Evolutionary conservation across 64 coral and sea anemone genomes (phyloP).

Genomic region (Cladopsammia gracilis): DNA sequence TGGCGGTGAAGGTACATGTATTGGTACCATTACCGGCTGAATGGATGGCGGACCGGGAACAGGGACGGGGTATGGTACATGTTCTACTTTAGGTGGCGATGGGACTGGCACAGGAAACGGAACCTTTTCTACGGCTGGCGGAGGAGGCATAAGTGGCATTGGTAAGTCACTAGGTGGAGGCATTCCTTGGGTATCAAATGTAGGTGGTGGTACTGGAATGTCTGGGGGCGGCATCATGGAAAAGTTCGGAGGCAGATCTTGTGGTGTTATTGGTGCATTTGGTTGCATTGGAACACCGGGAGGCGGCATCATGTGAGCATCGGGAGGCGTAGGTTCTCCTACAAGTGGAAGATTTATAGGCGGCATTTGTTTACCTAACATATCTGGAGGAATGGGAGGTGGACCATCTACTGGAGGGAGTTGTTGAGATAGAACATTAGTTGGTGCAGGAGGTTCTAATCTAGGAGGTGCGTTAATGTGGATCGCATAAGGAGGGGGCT

Average conservation of each 20-base stretch:
- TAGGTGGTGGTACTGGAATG: neutral
- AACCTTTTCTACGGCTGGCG: conserved; percentile 30
- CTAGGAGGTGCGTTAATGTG: conserved; percentile 36
- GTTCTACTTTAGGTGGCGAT: conserved; percentile 37
- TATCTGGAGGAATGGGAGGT: neutral
- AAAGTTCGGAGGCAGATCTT: neutral
- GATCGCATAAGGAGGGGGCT: conserved; percentile 4
- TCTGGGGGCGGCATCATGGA: conserved; percentile 11
- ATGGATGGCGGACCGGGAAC: conserved; percentile 53
- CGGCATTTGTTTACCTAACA: neutral
- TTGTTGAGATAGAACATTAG: neutral
- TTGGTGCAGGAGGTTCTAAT: neutral
- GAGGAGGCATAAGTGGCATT: neutral
- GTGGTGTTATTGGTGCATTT: neutral
- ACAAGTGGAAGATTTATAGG: neutral
- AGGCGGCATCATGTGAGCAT: neutral
- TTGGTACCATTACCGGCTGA: conserved; percentile 43
- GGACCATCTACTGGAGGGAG: neutral
- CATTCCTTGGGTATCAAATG: neutral
- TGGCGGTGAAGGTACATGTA: conserved; percentile 46
- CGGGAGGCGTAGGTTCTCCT: neutral
- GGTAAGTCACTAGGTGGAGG: neutral
- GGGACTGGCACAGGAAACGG: conserved; percentile 76
- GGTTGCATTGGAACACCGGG: neutral
- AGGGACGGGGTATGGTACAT: conserved; percentile 82